A percentile compares a stretch with the other conserved stretches of the same genome.
Evolutionary conservation across 2,113 vertebrate species (phyloP).

Genomic region (Aspiorhynchus laticeps): DNA sequence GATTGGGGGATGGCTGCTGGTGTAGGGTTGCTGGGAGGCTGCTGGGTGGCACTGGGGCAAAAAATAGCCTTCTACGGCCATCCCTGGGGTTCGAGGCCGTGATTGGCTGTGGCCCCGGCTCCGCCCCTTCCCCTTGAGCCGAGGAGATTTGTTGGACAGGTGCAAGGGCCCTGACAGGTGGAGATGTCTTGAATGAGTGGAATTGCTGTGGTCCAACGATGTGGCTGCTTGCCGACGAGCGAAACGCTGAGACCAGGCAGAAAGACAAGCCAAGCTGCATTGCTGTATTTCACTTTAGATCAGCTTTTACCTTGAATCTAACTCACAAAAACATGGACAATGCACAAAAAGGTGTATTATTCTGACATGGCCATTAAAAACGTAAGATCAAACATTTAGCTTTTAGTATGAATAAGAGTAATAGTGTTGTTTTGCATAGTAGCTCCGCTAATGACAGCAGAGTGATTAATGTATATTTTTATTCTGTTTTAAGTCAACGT

Average conservation of each 20-base stretch:
- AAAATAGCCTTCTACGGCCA: slow-evolving; percentile 79
- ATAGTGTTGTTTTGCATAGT: background rate
- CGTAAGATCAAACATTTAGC: background rate
- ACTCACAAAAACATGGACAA: background rate
- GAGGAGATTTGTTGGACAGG: slow-evolving; percentile 61
- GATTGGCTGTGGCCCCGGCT: slow-evolving; percentile 66
- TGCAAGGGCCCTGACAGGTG: slow-evolving; percentile 71
- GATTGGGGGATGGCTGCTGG: background rate
- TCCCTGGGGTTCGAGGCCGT: slow-evolving; percentile 52
- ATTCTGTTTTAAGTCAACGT: background rate
- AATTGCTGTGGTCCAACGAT: slow-evolving; percentile 69
- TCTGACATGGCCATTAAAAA: background rate
- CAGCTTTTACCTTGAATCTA: background rate
- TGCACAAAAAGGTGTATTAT: background rate
- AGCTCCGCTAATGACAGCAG: background rate
- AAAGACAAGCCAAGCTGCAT: slow-evolving; percentile 64
- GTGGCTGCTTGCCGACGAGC: slow-evolving; percentile 63
- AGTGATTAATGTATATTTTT: background rate
- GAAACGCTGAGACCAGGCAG: slow-evolving; percentile 70
- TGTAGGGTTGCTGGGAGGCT: slow-evolving; percentile 31
- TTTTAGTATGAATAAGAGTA: background rate
- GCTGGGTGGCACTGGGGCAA: slow-evolving; percentile 47
- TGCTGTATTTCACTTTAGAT: slow-evolving; percentile 58
- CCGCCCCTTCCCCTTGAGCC: slow-evolving; percentile 44
- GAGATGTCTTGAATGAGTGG: slow-evolving; percentile 72